Percentiles rank a stretch among this genome's conserved stretches.
These are phyloP conservation scores for Caenorhabditis uteleia DNA, from an alignment of 2,888 invertebrate species.

Conservation along the genomic window DNA sequence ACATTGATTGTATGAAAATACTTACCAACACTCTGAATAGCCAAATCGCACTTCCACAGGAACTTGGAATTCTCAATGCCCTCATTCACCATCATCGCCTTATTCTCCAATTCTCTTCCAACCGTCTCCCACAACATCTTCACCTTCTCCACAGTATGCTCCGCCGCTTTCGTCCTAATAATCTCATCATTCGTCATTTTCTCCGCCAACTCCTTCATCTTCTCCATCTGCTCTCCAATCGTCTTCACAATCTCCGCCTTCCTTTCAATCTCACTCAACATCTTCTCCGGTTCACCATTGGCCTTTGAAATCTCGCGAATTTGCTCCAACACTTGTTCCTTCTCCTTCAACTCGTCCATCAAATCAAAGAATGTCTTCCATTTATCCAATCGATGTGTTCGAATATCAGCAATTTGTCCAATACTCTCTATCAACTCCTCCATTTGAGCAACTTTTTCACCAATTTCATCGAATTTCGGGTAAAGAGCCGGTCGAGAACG, in stretches of 20 bases:
- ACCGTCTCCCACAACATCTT: not conserved
- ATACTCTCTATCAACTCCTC: slow-evolving; percentile 17
- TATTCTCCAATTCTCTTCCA: slow-evolving; percentile 2
- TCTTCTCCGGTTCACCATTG: slow-evolving; percentile 1
- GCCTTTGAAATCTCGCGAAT: slow-evolving; percentile 1
- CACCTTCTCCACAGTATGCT: slow-evolving; percentile 8
- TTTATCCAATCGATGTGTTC: slow-evolving; percentile 18
- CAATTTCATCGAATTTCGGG: slow-evolving; percentile 25
- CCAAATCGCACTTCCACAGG: slow-evolving; percentile 19
- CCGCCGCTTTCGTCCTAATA: slow-evolving; percentile 15
- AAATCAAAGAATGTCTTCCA: slow-evolving; percentile 18
- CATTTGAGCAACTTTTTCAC: slow-evolving; percentile 20
- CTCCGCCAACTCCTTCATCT: slow-evolving; percentile 7
- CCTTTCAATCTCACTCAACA: slow-evolving; percentile 21
- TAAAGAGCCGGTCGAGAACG: slow-evolving; percentile 13
- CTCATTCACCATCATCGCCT: slow-evolving; percentile 5
- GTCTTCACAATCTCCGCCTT: slow-evolving; percentile 10
- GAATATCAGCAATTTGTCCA: slow-evolving; percentile 20
- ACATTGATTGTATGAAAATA: no score
- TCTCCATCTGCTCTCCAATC: slow-evolving; percentile 9
- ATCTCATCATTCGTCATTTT: slow-evolving; percentile 12
- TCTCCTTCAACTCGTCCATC: slow-evolving; percentile 17
- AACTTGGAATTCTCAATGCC: slow-evolving; percentile 14
- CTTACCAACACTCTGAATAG: slow-evolving; percentile 10
- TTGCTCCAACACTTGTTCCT: slow-evolving; percentile 20